Evolutionary conservation across 2,888 invertebrate species (phyloP), one percentile per base, ranked within the genome.

Genomic region (Stramonita haemastoma): DNA sequence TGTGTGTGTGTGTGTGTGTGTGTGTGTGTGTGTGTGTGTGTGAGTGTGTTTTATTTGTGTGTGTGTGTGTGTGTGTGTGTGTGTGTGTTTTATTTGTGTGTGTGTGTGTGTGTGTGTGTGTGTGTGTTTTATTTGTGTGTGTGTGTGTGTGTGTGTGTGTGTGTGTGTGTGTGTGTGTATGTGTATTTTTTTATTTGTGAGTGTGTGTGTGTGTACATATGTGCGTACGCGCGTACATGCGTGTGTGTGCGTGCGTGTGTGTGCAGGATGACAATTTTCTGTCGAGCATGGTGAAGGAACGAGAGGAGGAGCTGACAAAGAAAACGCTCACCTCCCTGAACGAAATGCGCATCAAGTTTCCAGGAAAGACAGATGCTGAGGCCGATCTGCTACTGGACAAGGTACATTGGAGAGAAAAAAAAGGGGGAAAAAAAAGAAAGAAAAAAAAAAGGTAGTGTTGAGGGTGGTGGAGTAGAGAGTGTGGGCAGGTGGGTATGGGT

Each of bases 261-360:
- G 29, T 87, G 11, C 90, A 94, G 94, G 94, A 94, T 91, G 94
- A 93, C 84, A 92, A 92, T 73, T 93, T 93, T 79, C 90, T 94
- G 36, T 90, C 91, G 22, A 92, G 91, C 79, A 92, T 93, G 89
- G 93, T 94, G 77, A 92, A 92, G 73, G 94, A 94, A 34, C 87
- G 93, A 34, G 95, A 95, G 77, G 94, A 95, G 34, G 95, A 95
- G 88, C 88, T 95, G 34, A 93, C 93, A 22, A 92, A 92, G 87
- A 93, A 94, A 89, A 95, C 95, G 11, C 91, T 96, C 46, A 88
- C 92, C 34, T 92, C 95, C 8, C 92, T 96, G 32, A 95, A 95
- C 91, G 95, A 95, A 73, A 95, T 96, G 95, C 93, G 95, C 83
- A 96, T 96, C 70, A 96, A 95, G 90, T 96, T 96, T 91, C 96